These are phyloP conservation scores for Turnix velox DNA, from an alignment of 2,113 vertebrate genomes.

Conservation along the genomic window DNA sequence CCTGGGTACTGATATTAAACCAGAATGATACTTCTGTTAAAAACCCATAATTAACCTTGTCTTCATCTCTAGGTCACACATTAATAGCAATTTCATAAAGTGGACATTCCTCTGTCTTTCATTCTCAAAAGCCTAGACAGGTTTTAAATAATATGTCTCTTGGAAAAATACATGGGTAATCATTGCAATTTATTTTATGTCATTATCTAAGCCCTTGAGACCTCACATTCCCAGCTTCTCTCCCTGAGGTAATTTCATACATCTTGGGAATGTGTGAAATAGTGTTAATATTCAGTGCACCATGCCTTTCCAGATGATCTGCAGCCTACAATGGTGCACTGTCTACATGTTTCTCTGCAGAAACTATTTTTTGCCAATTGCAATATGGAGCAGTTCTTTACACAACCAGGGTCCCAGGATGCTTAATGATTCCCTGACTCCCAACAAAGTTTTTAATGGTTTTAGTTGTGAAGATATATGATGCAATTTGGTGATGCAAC, in stretches of 20 bases:
- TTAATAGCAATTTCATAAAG: constrained; percentile 84
- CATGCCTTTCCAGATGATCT: constrained; percentile 51
- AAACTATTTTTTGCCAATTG: constrained; percentile 20
- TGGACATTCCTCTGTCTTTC: constrained; percentile 82
- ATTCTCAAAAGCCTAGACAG: constrained; percentile 70
- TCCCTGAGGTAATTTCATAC: constrained; percentile 75
- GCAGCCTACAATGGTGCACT: constrained; percentile 25
- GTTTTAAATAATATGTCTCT: constrained; percentile 80
- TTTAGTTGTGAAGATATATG: background rate
- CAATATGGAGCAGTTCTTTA: background rate
- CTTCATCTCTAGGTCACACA: constrained; percentile 74
- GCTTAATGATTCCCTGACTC: background rate
- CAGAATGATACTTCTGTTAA: constrained; percentile 81
- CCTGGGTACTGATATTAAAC: constrained; percentile 77
- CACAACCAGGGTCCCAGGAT: background rate
- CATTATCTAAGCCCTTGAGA: constrained; percentile 77
- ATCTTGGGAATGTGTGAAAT: constrained; percentile 75
- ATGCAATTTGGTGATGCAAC: background rate
- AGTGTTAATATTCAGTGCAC: constrained; percentile 69
- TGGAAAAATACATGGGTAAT: constrained; percentile 81
- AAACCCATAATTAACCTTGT: constrained; percentile 84
- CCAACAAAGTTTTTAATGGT: background rate
- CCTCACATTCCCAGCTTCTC: constrained; percentile 68
- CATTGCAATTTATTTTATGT: constrained; percentile 90
- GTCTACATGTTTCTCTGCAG: constrained; percentile 26